Percentiles rank a stretch among this genome's conserved stretches.
Conservation (phyloP, 2,888 invertebrate species). For the Parnassius apollo region DNA sequence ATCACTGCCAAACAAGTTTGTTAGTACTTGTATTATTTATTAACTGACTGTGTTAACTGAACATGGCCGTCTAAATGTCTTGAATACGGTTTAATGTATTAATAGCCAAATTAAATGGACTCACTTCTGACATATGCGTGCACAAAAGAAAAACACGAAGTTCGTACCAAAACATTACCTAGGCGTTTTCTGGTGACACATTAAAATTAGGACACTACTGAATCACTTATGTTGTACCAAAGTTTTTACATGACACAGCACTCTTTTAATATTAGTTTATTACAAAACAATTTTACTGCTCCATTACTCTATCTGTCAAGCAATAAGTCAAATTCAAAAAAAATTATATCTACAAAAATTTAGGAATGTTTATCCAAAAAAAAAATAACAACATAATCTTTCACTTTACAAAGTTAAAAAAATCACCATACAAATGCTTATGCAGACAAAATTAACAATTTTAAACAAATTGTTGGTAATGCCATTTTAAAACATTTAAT, state of each 20-base stretch:
- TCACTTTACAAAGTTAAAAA: conserved; percentile 12
- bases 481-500: neutral
- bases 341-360: conserved; percentile 39
- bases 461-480: neutral
- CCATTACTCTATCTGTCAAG: neutral
- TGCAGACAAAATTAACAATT: conserved; percentile 4
- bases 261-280: neutral
- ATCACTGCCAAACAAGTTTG: too few species aligned
- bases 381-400: conserved; percentile 34
- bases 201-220: conserved; percentile 22
- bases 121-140: too few species aligned
- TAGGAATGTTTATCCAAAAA: conserved; percentile 38
- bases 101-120: too few species aligned
- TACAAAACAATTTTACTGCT: neutral
- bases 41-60: too few species aligned
- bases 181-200: neutral
- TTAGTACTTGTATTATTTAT: too few species aligned
- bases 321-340: conserved; percentile 43
- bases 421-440: conserved; percentile 31
- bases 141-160: too few species aligned
- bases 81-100: too few species aligned
- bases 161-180: too few species aligned
- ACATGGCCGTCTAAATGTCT: too few species aligned
- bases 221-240: conserved; percentile 1
- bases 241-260: neutral